These are phyloP conservation scores for Crambe crambe DNA, from an alignment of 37 sponge, comb jelly and placozoan genomes.

Conservation along the genomic window DNA sequence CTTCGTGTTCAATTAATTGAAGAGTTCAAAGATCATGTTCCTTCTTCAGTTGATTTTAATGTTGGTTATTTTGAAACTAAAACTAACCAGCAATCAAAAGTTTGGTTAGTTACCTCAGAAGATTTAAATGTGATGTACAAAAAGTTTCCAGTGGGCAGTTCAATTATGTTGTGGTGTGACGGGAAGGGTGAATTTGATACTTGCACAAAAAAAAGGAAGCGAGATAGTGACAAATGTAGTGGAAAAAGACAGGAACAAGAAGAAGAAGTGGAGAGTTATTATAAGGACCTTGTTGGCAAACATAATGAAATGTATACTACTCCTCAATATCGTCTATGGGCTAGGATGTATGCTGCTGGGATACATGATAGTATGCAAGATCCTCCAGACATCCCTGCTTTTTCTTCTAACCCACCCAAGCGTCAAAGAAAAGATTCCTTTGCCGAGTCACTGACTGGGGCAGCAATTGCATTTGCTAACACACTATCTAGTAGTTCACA, in stretches of 20 bases:
- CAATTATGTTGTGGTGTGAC: conserved; percentile 35
- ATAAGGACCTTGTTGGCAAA: conserved; percentile 5
- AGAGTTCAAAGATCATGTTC: conserved; percentile 42
- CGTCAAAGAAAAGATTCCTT: too few relatives aligned
- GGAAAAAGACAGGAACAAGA: conserved; percentile 2
- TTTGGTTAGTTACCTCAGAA: conserved; percentile 20
- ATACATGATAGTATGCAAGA: conserved; percentile 10
- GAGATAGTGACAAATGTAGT: conserved; percentile 7
- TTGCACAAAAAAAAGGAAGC: neutral
- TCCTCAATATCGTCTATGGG: conserved; percentile 28
- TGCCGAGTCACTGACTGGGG: too few relatives aligned
- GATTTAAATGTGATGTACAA: conserved; percentile 40
- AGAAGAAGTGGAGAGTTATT: conserved; percentile 13
- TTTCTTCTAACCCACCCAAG: conserved; percentile 1
- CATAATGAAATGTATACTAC: conserved; percentile 16
- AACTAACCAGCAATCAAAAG: conserved; percentile 13
- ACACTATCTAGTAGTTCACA: too few relatives aligned
- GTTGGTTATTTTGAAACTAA: conserved; percentile 50
- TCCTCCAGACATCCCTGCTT: conserved; percentile 22
- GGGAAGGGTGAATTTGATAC: neutral
- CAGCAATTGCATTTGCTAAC: too few relatives aligned
- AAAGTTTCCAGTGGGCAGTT: conserved; percentile 19
- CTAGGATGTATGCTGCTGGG: conserved; percentile 13
- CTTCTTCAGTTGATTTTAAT: conserved; percentile 12
- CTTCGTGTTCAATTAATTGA: conserved; percentile 23